phyloP scores from a whole-genome alignment of 2,797 vertebrate species.

The Coreius guichenoti region DNA sequence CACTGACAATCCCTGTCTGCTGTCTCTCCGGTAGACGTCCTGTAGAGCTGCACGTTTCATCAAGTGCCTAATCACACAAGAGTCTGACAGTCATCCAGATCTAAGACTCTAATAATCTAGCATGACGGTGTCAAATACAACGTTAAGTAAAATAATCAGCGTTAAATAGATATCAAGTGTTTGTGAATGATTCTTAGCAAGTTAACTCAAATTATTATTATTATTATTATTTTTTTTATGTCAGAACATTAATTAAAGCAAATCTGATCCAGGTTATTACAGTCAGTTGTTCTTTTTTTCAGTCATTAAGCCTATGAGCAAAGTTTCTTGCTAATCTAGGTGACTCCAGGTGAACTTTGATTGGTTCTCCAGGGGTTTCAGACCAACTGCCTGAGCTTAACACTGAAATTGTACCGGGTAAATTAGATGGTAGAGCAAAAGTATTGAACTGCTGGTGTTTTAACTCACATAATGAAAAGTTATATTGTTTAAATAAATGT shows the following conservation, averaged over 20 bases:
- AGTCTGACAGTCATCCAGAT: conserved; percentile 26
- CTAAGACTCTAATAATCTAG: conserved; percentile 28
- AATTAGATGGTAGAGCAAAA: conserved; percentile 8
- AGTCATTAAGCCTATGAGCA: conserved; percentile 2
- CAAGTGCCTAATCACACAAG: conserved; percentile 33
- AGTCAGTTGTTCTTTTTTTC: background rate
- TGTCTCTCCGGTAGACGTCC: conserved; percentile 24
- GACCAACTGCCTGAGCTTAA: conserved; percentile 20
- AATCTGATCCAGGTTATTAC: background rate
- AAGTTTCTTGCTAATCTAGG: background rate
- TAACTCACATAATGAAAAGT: background rate
- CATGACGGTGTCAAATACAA: conserved; percentile 17
- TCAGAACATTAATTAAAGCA: conserved; percentile 20
- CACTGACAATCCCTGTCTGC: background rate
- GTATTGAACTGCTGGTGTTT: background rate
- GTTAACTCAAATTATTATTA: background rate
- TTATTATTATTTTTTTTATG: background rate
- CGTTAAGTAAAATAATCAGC: background rate
- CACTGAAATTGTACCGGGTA: background rate
- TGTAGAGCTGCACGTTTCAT: conserved; percentile 28
- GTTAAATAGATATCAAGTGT: background rate
- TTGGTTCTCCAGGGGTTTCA: conserved; percentile 41
- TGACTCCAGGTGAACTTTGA: conserved; percentile 24
- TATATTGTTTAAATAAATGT: too few relatives aligned
- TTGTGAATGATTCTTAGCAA: conserved; percentile 2